These are phyloP conservation scores for Myiotriccus ornatus DNA, from an alignment of 2,797 vertebrate genomes.

Conservation along the genomic window DNA sequence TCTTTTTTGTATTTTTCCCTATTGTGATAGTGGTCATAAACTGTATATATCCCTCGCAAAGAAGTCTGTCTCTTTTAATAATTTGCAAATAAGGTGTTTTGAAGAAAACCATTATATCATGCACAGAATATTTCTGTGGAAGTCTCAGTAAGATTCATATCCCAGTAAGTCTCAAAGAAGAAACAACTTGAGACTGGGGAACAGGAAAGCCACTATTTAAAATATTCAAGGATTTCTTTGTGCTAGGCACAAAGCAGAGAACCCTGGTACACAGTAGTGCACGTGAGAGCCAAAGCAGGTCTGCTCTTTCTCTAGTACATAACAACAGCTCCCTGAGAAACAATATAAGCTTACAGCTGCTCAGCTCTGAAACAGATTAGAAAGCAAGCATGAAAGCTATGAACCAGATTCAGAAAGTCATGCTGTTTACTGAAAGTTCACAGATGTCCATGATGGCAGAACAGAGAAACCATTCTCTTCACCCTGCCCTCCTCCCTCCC, in stretches of 20 bases:
- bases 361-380: not conserved
- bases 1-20: not conserved
- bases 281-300: not conserved
- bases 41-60: not conserved
- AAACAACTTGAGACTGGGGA: not conserved
- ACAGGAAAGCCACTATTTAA: not conserved
- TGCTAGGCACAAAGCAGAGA: not conserved
- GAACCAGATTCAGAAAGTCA: slow-evolving; percentile 10
- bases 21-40: not conserved
- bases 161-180: not conserved
- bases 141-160: not conserved
- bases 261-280: not conserved
- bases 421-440: not conserved
- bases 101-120: not conserved
- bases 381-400: slow-evolving; percentile 16
- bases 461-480: not conserved
- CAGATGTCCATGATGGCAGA: not conserved
- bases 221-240: not conserved
- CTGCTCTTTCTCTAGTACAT: slow-evolving; percentile 8
- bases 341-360: not conserved
- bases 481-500: not conserved
- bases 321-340: not conserved
- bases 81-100: not conserved
- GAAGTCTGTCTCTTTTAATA: not conserved
- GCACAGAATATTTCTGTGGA: not conserved